Percentiles rank a stretch among this genome's conserved stretches.
phyloP scores from a whole-genome alignment of 2,888 invertebrate genomes.

The Dioctria rufipes region DNA sequence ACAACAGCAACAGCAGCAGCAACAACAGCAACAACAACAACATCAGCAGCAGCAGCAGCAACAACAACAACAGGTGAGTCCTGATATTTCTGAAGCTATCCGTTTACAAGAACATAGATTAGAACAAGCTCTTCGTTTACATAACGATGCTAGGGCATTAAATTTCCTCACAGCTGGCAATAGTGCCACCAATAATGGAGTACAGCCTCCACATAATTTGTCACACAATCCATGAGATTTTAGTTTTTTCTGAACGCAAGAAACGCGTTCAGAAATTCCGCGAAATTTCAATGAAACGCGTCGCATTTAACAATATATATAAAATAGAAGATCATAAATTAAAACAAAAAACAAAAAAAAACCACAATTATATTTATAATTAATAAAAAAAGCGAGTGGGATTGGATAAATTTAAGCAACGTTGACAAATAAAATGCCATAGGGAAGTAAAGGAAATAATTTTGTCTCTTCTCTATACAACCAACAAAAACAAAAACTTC shows the following conservation, averaged over 20 bases:
- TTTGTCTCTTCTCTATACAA: not conserved
- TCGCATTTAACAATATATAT: constrained; percentile 13
- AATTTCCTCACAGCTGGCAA: constrained; percentile 77
- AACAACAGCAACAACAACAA: constrained; percentile 55
- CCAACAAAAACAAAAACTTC: not conserved
- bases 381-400: not conserved
- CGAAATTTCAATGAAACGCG: constrained; percentile 11
- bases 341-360: constrained; percentile 52
- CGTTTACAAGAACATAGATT: constrained; percentile 84
- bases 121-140: constrained; percentile 86
- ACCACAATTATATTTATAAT: constrained; percentile 36
- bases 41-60: constrained; percentile 58
- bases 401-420: too few species aligned
- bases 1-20: constrained; percentile 49
- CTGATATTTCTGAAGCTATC: constrained; percentile 81
- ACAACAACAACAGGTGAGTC: constrained; percentile 74
- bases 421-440: too few species aligned
- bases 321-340: constrained; percentile 43
- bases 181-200: constrained; percentile 45
- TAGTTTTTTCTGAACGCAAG: constrained; percentile 78
- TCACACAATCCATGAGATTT: constrained; percentile 80
- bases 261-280: constrained; percentile 51
- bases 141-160: constrained; percentile 84
- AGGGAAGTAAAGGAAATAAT: too few species aligned
- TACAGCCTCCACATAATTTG: constrained; percentile 26